Evolutionary conservation across 2,888 invertebrate species (phyloP), one percentile per base, ranked within the genome.

Genomic region (Drosophila formosana): DNA sequence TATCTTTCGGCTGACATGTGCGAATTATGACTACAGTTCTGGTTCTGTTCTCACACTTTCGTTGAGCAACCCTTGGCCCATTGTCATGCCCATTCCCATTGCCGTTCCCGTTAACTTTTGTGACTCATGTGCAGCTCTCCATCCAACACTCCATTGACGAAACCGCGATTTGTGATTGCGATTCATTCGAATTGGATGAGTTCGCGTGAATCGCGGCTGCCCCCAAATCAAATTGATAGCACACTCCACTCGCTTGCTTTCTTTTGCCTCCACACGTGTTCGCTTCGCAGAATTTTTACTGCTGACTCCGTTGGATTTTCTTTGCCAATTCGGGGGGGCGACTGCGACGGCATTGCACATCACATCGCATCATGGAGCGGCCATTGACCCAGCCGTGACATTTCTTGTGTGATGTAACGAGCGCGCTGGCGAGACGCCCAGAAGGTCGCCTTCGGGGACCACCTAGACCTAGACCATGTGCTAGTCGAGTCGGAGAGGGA

Each of bases 81-180:
- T 30, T 37, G 4, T n/a, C 37, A 9, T 32, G 32, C 9, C 32
- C 32, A 37, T 11, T 50, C 8, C 13, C 47, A 13, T 30, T 30
- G 3, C 8, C 56, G 47, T 56, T 49, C 60, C 66, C 56, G 66
- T 78, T 75, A 66, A 23, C 28, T 32, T 30, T 57, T 51, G 57
- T 79, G 78, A 82, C 56, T 78, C 82, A 78, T 60, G 41, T 56
- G 53, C 61, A 43, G 37, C 18, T 18, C 18, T 18, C 18, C 18
- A 18, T 18, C 18, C 18, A 18, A 18, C 9, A 26, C 7, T 41
- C 51, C 68, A 80, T 72, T 82, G 82, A 82, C 68, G 72, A 76
- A 82, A 75, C 13, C 52, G 55, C 77, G 52, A 55, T 63, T 57
- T 72, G 52, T 43, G 45, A 41, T 53, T 30, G 26, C 47, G 51